phyloP scores from a whole-genome alignment of 2,888 invertebrate species.

The Leptinotarsa juncta region DNA sequence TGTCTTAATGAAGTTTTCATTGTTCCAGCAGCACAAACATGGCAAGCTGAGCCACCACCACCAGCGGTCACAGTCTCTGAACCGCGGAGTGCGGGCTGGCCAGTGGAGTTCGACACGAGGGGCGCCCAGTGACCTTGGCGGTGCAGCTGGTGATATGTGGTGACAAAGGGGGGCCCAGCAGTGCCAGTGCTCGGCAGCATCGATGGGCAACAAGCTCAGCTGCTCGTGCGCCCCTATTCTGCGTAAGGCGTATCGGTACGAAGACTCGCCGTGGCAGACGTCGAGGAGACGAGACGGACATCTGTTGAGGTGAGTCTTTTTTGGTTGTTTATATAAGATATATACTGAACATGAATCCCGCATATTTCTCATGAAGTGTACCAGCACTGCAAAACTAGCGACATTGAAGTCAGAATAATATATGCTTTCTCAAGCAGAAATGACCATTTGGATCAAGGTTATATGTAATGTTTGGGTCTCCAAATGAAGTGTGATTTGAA shows the following conservation, averaged over 20 bases:
- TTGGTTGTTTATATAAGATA: no score
- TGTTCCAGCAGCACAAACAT: slow-evolving; percentile 74
- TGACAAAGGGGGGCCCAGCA: slow-evolving; percentile 71
- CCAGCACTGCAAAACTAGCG: no score
- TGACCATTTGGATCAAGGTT: no score
- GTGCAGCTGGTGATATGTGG: slow-evolving; percentile 74
- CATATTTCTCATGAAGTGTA: no score
- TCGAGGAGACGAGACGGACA: slow-evolving; percentile 87
- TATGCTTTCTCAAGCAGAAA: no score
- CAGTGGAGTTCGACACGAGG: slow-evolving; percentile 60
- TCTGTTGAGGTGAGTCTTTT: slow-evolving; percentile 78
- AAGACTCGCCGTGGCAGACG: slow-evolving; percentile 95
- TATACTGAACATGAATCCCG: no score
- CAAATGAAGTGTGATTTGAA: no score
- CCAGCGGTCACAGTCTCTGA: slow-evolving; percentile 81
- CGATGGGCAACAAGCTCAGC: slow-evolving; percentile 97
- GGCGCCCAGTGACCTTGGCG: slow-evolving; percentile 63
- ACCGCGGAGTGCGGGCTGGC: slow-evolving; percentile 71
- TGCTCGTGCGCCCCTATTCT: slow-evolving; percentile 97
- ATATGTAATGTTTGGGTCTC: no score
- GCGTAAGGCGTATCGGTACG: slow-evolving; percentile 96
- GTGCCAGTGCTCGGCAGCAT: slow-evolving; percentile 72
- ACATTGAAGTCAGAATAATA: no score
- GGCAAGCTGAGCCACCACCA: slow-evolving; percentile 65
- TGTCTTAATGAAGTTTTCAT: background rate